Conservation (phyloP, 2,113 vertebrate species). For the Callithrix jacchus region DNA sequence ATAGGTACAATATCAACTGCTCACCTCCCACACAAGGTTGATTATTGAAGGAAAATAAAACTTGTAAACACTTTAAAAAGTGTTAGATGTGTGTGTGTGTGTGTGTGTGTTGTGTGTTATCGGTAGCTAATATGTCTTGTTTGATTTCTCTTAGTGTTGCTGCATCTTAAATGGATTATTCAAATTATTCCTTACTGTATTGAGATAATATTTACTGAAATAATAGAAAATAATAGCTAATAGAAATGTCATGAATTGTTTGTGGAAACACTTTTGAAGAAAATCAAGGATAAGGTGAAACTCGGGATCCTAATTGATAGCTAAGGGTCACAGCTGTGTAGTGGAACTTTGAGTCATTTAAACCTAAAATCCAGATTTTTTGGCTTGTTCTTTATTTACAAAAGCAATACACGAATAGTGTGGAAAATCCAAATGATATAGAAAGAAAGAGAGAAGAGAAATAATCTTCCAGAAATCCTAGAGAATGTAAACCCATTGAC, state of each 20-base stretch:
- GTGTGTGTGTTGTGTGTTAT: not conserved
- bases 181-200: not conserved
- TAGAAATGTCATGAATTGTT: not conserved
- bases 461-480: not conserved
- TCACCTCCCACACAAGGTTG: not conserved
- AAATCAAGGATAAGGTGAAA: not conserved
- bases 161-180: not conserved
- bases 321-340: not conserved
- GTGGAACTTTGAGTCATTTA: not conserved
- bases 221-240: not conserved
- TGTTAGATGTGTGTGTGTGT: not conserved
- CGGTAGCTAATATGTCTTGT: not conserved
- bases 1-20: not conserved
- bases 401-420: not conserved
- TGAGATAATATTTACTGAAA: not conserved
- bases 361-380: not conserved
- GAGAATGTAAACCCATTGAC: not conserved
- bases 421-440: not conserved
- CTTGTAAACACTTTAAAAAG: not conserved
- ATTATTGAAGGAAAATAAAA: not conserved
- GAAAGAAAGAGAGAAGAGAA: not conserved
- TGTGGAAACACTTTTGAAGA: not conserved
- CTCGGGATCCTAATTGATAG: not conserved
- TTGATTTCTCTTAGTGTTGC: not conserved
- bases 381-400: constrained; percentile 5